These are phyloP conservation scores for Parapsyche elsis DNA, from an alignment of 1,140 invertebrate genomes.

Conservation along the genomic window DNA sequence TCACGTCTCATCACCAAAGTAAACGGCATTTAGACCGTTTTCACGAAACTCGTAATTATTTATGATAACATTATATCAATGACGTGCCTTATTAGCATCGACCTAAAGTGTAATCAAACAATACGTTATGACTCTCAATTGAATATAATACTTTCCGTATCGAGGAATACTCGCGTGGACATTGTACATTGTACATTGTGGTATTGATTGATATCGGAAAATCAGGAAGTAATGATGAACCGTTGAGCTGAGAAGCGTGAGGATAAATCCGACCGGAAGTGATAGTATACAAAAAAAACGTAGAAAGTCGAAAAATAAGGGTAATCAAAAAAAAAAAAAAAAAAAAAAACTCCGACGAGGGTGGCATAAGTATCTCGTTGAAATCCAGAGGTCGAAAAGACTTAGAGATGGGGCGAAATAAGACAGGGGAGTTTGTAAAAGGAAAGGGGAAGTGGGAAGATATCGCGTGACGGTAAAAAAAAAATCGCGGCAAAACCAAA, in stretches of 20 bases:
- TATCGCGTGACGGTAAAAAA: background rate
- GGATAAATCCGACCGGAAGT: background rate
- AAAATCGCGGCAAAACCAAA: background rate
- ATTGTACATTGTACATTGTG: too few species aligned
- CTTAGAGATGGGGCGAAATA: too few species aligned
- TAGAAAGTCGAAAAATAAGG: background rate
- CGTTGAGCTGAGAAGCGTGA: background rate
- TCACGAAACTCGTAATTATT: slow-evolving; percentile 15
- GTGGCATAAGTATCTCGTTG: too few species aligned
- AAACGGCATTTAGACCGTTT: slow-evolving; percentile 3
- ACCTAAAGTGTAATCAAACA: too few species aligned
- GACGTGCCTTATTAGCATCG: background rate
- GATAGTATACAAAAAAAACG: background rate
- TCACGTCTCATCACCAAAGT: slow-evolving; percentile 3
- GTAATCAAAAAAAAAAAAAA: background rate
- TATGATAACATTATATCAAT: background rate
- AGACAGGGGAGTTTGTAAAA: too few species aligned
- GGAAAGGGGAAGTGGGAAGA: too few species aligned
- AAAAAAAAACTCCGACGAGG: background rate
- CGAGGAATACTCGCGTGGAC: too few species aligned
- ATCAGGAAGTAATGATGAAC: background rate
- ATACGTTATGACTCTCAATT: too few species aligned
- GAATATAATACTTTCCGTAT: too few species aligned
- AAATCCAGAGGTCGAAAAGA: too few species aligned
- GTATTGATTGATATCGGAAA: background rate